Evolutionary conservation across 2,113 vertebrate species (phyloP), one percentile per base, ranked within the genome.

Genomic region (Xyrauchen texanus): DNA sequence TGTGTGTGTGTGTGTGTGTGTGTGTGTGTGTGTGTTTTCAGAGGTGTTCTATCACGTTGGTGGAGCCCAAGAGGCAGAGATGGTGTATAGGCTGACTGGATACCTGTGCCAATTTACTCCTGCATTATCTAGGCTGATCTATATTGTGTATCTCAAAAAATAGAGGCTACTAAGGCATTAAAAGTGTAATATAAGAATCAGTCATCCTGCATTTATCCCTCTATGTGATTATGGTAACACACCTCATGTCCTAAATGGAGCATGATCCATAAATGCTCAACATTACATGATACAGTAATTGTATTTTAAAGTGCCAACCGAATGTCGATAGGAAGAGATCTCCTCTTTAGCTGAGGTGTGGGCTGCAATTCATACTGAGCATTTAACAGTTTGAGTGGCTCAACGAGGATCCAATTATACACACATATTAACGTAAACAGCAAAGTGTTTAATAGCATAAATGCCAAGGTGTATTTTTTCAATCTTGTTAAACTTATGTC

Each of bases 331-430:
- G 46, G 9, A 45, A 70, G 16, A 58, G 44, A 52, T 46, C 61
- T 77, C 2, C 7, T 16, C 47, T 79, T 49, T 8, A 63, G 68
- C 49, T 64, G 68, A 64, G 58, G 60, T 79, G 77, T 79, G 60
- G 77, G 21, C 58, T 63, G 58, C n/a, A 21, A 49, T 55, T 78
- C 21, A 34, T 34, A 34, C 76, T 61, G 57, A 58, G 15, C 76
- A 69, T 61, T 34, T 34, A 34, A 34, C 21, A 34, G 21, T 62
- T 66, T 42, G 42, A 80, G 69, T 73, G 62, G 69, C 62, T 80
- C 53, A 61, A 64, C 69, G 52, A 66, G 69, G 69, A 72, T 72
- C 78, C 78, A 79, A 72, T 80, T 80, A 80, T 73, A 72, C 15
- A 65, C 62, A 80, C 49, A 80, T 73, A 80, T 66, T 79, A 79